Evolutionary conservation across 2,113 vertebrate genomes (phyloP).

Genomic region (Asarcornis scutulata): DNA sequence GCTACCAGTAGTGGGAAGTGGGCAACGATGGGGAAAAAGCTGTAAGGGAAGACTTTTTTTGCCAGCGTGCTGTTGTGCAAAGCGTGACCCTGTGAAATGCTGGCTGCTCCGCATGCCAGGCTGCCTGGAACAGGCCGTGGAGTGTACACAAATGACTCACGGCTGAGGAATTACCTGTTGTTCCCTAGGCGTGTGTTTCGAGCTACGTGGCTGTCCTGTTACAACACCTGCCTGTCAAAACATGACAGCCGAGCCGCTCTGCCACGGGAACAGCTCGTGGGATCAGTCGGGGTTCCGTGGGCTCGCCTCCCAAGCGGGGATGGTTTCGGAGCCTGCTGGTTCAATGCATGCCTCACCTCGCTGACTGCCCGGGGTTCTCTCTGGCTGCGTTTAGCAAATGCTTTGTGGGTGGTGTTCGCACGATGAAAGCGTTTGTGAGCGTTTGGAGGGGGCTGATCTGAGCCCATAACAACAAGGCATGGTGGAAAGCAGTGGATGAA

Average conservation of each 20-base stretch:
- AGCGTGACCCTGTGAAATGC: not conserved
- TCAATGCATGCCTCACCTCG: not conserved
- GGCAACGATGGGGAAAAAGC: not conserved
- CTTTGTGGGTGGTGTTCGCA: not conserved
- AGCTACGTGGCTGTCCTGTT: slow-evolving; percentile 29
- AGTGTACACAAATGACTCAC: slow-evolving; percentile 55
- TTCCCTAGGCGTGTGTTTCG: not conserved
- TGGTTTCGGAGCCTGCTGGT: not conserved
- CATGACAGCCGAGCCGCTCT: slow-evolving; percentile 18
- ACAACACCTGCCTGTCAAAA: slow-evolving; percentile 63
- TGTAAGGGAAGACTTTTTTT: slow-evolving; percentile 1
- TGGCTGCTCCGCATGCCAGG: not conserved
- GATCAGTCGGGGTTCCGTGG: fast-evolving
- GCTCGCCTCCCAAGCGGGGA: not conserved
- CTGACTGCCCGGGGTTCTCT: not conserved
- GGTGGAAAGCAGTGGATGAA: not conserved
- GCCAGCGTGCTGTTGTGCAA: not conserved
- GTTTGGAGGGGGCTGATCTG: slow-evolving; percentile 3
- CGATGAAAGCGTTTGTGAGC: not conserved
- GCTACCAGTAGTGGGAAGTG: not conserved
- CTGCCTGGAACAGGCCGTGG: not conserved
- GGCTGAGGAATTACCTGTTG: slow-evolving; percentile 57
- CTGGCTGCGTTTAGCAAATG: not conserved
- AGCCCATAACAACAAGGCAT: not conserved
- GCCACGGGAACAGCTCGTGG: not conserved